phyloP scores from a whole-genome alignment of 1,140 invertebrate species.

The Panonychus citri region DNA sequence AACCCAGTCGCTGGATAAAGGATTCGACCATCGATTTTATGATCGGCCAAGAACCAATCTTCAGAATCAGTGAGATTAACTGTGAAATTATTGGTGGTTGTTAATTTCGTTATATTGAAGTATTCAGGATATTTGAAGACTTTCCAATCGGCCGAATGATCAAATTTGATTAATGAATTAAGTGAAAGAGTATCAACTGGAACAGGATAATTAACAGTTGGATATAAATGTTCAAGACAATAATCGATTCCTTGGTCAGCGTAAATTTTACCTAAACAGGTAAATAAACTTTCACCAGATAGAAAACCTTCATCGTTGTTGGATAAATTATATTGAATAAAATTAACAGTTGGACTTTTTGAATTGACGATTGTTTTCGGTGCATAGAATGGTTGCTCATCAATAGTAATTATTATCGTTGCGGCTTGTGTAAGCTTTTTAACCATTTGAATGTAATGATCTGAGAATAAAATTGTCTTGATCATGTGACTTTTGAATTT shows the following conservation, averaged over 20 bases:
- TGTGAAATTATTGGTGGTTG: background rate
- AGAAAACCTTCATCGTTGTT: background rate
- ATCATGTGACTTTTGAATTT: background rate
- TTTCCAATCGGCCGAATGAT: conserved; percentile 54
- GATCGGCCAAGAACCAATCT: conserved; percentile 54
- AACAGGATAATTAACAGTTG: conserved; percentile 52
- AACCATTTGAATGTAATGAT: background rate
- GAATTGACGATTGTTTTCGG: background rate
- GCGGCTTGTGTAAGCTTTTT: background rate
- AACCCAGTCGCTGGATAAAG: conserved; percentile 90
- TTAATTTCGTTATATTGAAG: conserved; percentile 5
- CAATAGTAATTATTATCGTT: background rate
- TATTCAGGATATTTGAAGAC: conserved; percentile 37
- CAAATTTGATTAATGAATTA: conserved; percentile 60
- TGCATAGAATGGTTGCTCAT: background rate
- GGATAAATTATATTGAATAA: background rate
- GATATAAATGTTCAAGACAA: conserved; percentile 36
- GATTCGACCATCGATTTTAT: conserved; percentile 75
- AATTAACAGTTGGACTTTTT: background rate
- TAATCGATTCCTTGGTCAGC: no score
- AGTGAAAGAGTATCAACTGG: conserved; percentile 64
- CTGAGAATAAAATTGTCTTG: background rate
- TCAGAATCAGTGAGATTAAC: conserved; percentile 47
- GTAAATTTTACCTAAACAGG: no score
- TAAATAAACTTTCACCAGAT: background rate